Base-by-base conservation (phyloP, 2,113 vertebrate genomes). In the Aegypius monachus region DNA sequence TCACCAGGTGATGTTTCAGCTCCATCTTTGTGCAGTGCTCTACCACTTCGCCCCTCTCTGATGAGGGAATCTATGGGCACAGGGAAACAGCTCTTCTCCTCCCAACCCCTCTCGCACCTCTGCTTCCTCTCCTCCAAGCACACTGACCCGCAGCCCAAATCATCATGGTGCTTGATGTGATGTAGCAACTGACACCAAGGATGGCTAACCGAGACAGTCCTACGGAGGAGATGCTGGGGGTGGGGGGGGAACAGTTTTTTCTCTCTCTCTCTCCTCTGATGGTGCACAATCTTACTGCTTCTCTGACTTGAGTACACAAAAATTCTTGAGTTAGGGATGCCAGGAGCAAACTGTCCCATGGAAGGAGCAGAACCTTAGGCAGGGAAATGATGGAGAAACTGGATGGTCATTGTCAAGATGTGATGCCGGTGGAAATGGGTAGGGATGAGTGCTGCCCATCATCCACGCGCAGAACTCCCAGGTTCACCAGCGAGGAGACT, bases 161-260 rank as follows among this genome's bases (percentile, higher is more conserved):
- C 82, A 56, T 93, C 85, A 36, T 52, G 72, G 90, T 96, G 89
- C 93, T 95, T 84, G 72, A 93, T n/a, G 36, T 68, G 74, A 89
- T 65, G 81, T 93, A 95, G 90, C 87, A 96, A 79, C 75, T 82
- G 84, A 88, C 56, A 66, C 32, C 5, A 6, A 94, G 50, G 73
- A 92, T 70, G 77, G 40, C 81, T 83, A 31, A 75, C 67, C 43
- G 82, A 50, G 70, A 81, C 34, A 52, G 72, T 45, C 84, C 47
- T 85, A 17, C 22, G 48, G 40, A 95, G 67, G 92, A 81, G 63
- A 38, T 78, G 36, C 40, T 42, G 13, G 45, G 17, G 29, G 47
- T 1, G 52, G 52, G n/a, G 9, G 4, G 32, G 50, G 59, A 73
- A 34, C 56, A 72, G 34, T 27, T 84, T 27, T 84, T 63, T 63